Evolutionary conservation across 2,113 vertebrate genomes (phyloP).

Genomic region (Thamnophis sirtalis): DNA sequence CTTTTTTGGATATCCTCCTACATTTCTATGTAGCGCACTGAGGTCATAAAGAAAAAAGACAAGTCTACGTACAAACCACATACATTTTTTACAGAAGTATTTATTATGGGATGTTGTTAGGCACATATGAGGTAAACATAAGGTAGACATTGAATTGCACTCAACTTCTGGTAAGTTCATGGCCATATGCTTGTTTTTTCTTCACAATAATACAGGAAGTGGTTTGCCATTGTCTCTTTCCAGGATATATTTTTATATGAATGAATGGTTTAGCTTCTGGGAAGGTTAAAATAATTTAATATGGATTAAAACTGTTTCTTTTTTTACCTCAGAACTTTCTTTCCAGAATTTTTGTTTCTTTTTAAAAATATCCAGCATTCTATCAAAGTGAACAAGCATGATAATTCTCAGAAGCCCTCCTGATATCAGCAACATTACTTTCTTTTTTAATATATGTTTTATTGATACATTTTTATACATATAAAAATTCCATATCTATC

Average conservation of each 20-base stretch:
- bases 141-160: background rate
- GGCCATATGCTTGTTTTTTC: background rate
- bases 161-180: background rate
- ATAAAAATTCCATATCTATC: too few species aligned
- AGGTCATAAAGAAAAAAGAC: slow-evolving; percentile 42
- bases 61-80: slow-evolving; percentile 48
- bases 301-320: background rate
- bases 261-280: slow-evolving; percentile 1
- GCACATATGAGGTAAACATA: background rate
- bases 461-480: too few species aligned
- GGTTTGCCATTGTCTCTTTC: background rate
- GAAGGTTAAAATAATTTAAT: background rate
- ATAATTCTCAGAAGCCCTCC: background rate
- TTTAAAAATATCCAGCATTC: background rate
- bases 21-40: slow-evolving; percentile 49
- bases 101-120: slow-evolving; percentile 14
- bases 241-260: slow-evolving; percentile 17
- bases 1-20: slow-evolving; percentile 27
- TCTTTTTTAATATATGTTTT: too few species aligned
- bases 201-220: background rate
- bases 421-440: background rate
- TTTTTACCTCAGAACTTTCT: background rate
- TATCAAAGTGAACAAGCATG: background rate
- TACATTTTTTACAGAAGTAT: background rate
- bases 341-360: background rate